Percentiles rank a stretch among this genome's conserved stretches.
phyloP scores from a whole-genome alignment of 1,140 invertebrate genomes.

The Scaptomyza pallida region DNA sequence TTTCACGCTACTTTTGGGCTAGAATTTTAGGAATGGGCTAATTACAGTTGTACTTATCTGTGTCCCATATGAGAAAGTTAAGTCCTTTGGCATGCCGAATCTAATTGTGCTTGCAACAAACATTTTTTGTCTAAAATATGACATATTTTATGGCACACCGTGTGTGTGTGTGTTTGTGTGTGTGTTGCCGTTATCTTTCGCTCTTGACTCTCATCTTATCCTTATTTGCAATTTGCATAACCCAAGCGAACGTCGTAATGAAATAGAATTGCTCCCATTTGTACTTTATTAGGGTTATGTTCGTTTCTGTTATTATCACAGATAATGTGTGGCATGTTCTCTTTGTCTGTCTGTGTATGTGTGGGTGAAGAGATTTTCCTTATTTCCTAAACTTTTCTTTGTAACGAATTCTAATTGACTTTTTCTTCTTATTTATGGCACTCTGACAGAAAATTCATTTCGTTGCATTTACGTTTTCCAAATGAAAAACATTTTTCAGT shows the following conservation, averaged over 20 bases:
- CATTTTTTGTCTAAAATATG: constrained; percentile 64
- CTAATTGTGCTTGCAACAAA: constrained; percentile 49
- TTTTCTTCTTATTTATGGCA: constrained; percentile 49
- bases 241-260: constrained; percentile 51
- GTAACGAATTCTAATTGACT: constrained; percentile 61
- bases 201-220: neutral
- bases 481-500: constrained; percentile 58
- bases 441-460: constrained; percentile 19
- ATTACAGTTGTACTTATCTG: constrained; percentile 48
- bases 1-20: constrained; percentile 48
- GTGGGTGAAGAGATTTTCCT: constrained; percentile 2
- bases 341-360: neutral
- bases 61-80: constrained; percentile 49
- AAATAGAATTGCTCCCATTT: constrained; percentile 83
- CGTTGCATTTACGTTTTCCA: constrained; percentile 25
- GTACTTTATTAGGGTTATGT: constrained; percentile 78
- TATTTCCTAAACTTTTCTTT: constrained; percentile 1
- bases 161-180: neutral
- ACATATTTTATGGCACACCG: constrained; percentile 76
- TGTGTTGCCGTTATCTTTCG: constrained; percentile 39
- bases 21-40: constrained; percentile 41
- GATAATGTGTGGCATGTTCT: constrained; percentile 48
- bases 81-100: constrained; percentile 46
- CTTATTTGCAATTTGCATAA: constrained; percentile 34
- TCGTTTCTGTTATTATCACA: constrained; percentile 63